Evolutionary conservation across 2,888 invertebrate genomes (phyloP), one percentile per base, ranked within the genome.

Genomic region (Altica lythri): DNA sequence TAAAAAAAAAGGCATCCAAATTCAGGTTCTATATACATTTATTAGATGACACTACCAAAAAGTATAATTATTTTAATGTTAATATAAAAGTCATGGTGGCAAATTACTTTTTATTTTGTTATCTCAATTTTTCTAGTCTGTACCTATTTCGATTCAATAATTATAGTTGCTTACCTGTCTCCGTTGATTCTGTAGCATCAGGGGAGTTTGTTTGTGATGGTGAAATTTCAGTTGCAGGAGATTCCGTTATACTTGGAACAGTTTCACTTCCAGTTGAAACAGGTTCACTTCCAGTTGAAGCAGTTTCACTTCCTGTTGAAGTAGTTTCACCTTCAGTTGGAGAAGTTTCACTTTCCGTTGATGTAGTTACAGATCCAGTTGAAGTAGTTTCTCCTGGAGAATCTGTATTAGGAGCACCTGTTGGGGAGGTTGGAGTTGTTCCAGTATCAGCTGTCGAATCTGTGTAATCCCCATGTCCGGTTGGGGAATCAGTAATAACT

Each of bases 151-250:
- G n/a, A n/a, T n/a, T n/a, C n/a, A 22, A 22, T 4, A 22, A 30
- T 3, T 8, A 4, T 3, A 8, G 8, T 3, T 30, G n/a, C 32
- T 32, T 29, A 45, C 32, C 27, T 34, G 54, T 18, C 27, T 34
- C 19, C 2, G 32, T 32, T 2, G 46, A n/a, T 16, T 30, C 8
- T 34, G 18, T 18, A 14, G 44, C 10, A 25, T 16, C 10, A 8
- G 43, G 27, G 13, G 27, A 10, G 10, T 18, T 25, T 18, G 40
- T 22, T 14, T 8, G 40, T 12, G 37, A 32, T 47, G 43, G 46
- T 14, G 42, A 14, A 2, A 37, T 1, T 10, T 42, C 12, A 2
- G 53, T 52, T 22, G 49, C 34, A 10, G 55, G 14, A 18, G 42
- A 2, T 14, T 22, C 30, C 14, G 53, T 30, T 1, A 38, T 22